phyloP scores from a whole-genome alignment of 2,797 vertebrate species.

The Myripristis murdjan region DNA sequence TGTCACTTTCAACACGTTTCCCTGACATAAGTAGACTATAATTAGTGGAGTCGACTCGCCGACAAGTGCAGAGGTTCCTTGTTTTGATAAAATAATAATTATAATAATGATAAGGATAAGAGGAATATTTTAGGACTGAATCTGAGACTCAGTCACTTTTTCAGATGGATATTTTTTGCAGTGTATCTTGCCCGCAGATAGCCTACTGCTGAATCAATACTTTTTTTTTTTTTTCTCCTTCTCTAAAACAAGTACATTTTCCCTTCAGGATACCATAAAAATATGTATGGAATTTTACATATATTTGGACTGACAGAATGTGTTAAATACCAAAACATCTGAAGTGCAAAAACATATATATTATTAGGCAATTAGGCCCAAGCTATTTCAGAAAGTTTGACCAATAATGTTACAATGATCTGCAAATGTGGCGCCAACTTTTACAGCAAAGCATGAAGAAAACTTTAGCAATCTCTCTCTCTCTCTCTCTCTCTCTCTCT shows the following conservation, averaged over 20 bases:
- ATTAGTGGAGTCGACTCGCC: neutral
- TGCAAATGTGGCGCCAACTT: constrained; percentile 65
- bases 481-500: too few relatives aligned
- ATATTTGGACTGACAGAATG: neutral
- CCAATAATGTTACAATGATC: constrained; percentile 37
- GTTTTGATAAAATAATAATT: constrained; percentile 23
- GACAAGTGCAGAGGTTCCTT: neutral
- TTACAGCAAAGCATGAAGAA: constrained; percentile 52
- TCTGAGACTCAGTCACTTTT: too few relatives aligned
- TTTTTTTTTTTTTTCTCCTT: constrained; percentile 10
- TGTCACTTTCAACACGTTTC: neutral
- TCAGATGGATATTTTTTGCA: constrained; percentile 50
- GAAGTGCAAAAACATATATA: neutral
- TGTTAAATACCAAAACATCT: neutral
- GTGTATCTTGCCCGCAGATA: constrained; percentile 25
- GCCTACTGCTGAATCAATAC: neutral
- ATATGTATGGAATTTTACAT: neutral
- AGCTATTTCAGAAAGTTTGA: too few relatives aligned
- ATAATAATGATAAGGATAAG: too few relatives aligned
- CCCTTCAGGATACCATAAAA: neutral
- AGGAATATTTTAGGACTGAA: neutral
- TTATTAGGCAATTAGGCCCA: too few relatives aligned
- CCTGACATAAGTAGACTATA: neutral
- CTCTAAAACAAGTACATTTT: constrained; percentile 3
- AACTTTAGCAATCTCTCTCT: constrained; percentile 57